These are phyloP conservation scores for Scrobipalpa atriplicella DNA, from an alignment of 2,888 invertebrate species.

Conservation along the genomic window DNA sequence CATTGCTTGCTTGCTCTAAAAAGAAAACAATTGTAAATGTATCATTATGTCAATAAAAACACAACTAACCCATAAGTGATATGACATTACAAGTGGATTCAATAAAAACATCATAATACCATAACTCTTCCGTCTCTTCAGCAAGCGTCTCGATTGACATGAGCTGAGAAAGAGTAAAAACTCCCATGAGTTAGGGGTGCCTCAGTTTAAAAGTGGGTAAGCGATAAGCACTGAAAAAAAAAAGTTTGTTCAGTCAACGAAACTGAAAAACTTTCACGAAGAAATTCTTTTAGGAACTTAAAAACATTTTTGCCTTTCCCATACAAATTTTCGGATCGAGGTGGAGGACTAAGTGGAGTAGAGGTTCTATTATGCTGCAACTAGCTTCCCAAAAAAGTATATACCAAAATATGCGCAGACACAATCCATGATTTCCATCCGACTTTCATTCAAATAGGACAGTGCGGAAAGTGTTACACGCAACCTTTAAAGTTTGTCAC, in stretches of 20 bases:
- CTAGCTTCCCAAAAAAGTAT: no score
- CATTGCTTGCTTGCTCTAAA: not conserved
- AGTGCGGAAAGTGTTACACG: not conserved
- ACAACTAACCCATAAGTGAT: constrained; percentile 8
- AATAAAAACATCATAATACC: constrained; percentile 10
- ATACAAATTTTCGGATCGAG: no score
- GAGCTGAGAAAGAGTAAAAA: constrained; percentile 6
- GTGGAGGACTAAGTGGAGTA: no score
- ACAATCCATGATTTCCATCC: no score
- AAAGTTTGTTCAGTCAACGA: no score
- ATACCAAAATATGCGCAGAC: no score
- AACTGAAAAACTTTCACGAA: no score
- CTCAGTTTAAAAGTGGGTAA: no score
- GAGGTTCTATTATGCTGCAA: no score
- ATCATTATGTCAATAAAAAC: not conserved
- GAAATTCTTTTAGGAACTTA: no score
- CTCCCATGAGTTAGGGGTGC: not conserved
- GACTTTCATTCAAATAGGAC: not conserved
- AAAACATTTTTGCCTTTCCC: no score
- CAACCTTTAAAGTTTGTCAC: not conserved
- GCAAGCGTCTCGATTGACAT: constrained; percentile 3
- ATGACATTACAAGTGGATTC: not conserved
- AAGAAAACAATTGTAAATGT: not conserved
- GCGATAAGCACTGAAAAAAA: no score
- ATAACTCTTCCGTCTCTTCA: constrained; percentile 16